Conservation (phyloP, 2,888 invertebrate species). For the Brachynemurus nebulosus region DNA sequence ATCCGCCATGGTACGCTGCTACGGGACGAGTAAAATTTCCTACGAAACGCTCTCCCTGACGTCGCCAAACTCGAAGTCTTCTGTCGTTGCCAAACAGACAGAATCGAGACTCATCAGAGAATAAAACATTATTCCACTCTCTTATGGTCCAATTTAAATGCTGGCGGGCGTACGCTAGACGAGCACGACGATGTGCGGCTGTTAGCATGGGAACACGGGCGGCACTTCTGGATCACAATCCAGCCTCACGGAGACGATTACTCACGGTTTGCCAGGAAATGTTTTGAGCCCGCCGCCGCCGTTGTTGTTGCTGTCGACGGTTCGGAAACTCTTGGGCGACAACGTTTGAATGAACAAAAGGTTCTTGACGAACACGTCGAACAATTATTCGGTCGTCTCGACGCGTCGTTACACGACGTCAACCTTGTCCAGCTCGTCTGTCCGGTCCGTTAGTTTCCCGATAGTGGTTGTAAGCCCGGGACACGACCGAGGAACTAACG, state of each 20-base stretch:
- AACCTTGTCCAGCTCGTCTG: neutral
- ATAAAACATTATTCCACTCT: conserved; percentile 4
- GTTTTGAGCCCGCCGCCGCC: neutral
- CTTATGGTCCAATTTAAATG: neutral
- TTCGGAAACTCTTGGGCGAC: neutral
- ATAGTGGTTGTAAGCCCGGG: neutral
- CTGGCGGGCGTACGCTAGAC: neutral
- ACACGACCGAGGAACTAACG: neutral
- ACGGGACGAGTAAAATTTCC: neutral
- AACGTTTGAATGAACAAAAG: too few relatives aligned
- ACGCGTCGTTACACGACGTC: too few relatives aligned
- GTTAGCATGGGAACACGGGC: neutral
- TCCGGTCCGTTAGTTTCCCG: neutral
- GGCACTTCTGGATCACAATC: neutral
- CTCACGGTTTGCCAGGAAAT: too few relatives aligned
- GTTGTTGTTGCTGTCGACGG: neutral
- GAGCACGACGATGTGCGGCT: neutral
- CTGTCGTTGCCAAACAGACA: neutral
- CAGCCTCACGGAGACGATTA: neutral
- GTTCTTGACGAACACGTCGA: too few relatives aligned
- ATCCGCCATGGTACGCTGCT: conserved; percentile 1
- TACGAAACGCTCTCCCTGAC: neutral
- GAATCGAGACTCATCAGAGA: conserved; percentile 3
- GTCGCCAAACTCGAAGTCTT: neutral
- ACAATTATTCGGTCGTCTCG: too few relatives aligned